Evolutionary conservation across 2,797 vertebrate genomes (phyloP).

Genomic region (Lophura swinhoii): DNA sequence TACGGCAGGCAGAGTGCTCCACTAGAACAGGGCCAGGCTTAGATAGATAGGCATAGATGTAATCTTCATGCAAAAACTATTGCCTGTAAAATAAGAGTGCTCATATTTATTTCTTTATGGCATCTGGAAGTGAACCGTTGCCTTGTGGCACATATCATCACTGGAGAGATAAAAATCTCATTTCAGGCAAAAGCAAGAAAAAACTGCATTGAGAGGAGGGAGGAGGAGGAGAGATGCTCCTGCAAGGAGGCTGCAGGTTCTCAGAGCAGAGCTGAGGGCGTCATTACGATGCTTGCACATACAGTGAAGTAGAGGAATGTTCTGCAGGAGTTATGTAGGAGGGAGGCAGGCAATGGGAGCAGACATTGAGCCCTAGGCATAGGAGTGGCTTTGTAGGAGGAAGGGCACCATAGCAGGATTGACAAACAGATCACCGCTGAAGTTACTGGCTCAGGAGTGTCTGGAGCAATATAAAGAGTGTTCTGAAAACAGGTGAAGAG

Average conservation of each 20-base stretch:
- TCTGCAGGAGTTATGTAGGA: not conserved
- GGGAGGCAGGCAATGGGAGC: not conserved
- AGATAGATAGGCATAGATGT: not conserved
- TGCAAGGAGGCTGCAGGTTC: not conserved
- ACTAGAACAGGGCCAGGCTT: not conserved
- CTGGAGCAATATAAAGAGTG: not conserved
- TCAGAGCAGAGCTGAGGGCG: not conserved
- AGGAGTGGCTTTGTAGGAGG: not conserved
- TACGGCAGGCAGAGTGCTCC: not conserved
- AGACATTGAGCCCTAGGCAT: not conserved
- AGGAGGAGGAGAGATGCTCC: not conserved
- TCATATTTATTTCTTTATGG: not conserved
- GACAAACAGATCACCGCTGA: not conserved
- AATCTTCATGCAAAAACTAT: not conserved
- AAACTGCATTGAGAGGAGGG: not conserved
- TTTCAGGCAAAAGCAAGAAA: not conserved
- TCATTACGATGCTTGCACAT: not conserved
- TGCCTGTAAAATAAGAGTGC: not conserved
- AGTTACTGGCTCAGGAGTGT: not conserved
- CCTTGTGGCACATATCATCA: not conserved
- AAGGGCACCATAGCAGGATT: not conserved
- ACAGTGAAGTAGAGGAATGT: not conserved
- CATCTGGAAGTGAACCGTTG: not conserved
- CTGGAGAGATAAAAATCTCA: not conserved
- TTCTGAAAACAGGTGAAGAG: not conserved